Conservation (phyloP, 2,888 invertebrate genomes). For the Dynastes tityus region DNA sequence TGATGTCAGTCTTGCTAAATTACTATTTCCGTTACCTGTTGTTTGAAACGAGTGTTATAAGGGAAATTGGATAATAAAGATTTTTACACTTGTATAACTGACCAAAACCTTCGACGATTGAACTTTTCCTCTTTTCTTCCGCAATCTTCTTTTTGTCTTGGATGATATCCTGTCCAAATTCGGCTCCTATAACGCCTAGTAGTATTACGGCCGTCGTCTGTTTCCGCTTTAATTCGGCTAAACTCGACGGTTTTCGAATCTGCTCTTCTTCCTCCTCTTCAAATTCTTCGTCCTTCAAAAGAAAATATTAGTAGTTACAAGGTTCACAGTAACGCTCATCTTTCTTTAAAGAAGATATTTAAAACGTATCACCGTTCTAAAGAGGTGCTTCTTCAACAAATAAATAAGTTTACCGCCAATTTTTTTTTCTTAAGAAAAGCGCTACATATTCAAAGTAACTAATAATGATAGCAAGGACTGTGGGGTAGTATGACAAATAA, state of each 20-base stretch:
- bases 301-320: not conserved
- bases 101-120: constrained; percentile 85
- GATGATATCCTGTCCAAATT: constrained; percentile 96
- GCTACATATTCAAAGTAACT: too few species aligned
- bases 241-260: constrained; percentile 87
- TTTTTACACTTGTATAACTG: constrained; percentile 9
- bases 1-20: constrained; percentile 92
- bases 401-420: too few species aligned
- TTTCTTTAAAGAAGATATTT: too few species aligned
- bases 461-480: too few species aligned
- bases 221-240: constrained; percentile 90
- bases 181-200: constrained; percentile 97
- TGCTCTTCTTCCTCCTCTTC: constrained; percentile 91
- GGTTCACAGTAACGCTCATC: too few species aligned
- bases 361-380: too few species aligned
- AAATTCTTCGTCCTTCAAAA: constrained; percentile 80
- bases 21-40: constrained; percentile 89
- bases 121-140: constrained; percentile 81
- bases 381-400: too few species aligned
- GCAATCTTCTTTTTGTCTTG: constrained; percentile 75
- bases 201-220: constrained; percentile 98
- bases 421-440: too few species aligned
- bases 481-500: too few species aligned
- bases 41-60: not conserved
- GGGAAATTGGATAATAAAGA: not conserved